Evolutionary conservation across 35 echinoderm and acorn worm genomes (phyloP).

Genomic region (Ptychodera flava): DNA sequence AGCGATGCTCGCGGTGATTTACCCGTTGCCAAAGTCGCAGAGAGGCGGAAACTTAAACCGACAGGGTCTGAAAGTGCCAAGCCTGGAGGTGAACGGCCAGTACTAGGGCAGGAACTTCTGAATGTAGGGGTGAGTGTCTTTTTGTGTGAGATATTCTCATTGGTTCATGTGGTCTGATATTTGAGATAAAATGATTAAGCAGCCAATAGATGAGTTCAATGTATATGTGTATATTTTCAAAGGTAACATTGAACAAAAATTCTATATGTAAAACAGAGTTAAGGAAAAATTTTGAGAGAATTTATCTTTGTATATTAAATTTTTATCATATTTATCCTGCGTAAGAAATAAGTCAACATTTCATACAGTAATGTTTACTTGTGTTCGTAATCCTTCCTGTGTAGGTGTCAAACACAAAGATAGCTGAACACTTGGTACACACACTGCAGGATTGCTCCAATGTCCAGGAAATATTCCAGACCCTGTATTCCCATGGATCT

Average conservation of each 20-base stretch:
- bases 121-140: conserved; percentile 3
- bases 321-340: not conserved
- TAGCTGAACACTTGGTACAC: conserved; percentile 89
- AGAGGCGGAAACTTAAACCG: conserved; percentile 75
- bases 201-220: too few relatives aligned
- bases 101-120: conserved; percentile 53
- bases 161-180: too few relatives aligned
- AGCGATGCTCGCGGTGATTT: conserved; percentile 59
- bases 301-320: not conserved
- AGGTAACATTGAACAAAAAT: too few relatives aligned
- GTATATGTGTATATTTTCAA: too few relatives aligned
- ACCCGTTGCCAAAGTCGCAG: conserved; percentile 78
- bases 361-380: not conserved
- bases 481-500: conserved; percentile 75
- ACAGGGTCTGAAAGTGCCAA: conserved; percentile 34
- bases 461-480: conserved; percentile 94
- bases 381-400: conserved; percentile 9
- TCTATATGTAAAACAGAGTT: too few relatives aligned
- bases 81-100: conserved; percentile 41
- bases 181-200: too few relatives aligned
- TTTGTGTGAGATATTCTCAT: too few relatives aligned
- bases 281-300: not conserved
- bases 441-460: conserved; percentile 91
- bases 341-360: not conserved
- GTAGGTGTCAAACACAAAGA: conserved; percentile 85